phyloP scores from a whole-genome alignment of 2,113 vertebrate genomes.

The Tringa solitaria region DNA sequence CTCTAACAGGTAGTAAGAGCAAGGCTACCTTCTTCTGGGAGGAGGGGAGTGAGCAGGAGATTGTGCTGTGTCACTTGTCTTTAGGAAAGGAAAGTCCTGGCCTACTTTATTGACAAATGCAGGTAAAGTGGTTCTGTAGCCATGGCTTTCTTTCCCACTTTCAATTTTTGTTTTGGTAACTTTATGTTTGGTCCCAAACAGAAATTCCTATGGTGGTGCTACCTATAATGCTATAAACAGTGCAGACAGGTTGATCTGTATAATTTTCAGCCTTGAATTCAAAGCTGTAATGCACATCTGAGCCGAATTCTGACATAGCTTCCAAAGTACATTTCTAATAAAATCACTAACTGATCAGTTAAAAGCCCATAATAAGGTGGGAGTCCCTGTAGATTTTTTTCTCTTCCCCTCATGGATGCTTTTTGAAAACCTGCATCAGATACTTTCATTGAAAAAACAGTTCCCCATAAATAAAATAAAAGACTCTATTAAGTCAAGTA shows the following conservation, averaged over 20 bases:
- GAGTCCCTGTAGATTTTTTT: neutral
- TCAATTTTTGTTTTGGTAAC: neutral
- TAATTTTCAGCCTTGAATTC: neutral
- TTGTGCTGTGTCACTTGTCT: fast-evolving
- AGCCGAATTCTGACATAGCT: neutral
- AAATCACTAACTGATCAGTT: neutral
- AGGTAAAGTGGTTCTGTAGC: neutral
- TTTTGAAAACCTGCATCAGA: neutral
- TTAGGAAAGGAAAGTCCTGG: neutral
- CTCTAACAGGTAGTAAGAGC: fast-evolving
- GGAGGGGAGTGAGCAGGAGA: neutral
- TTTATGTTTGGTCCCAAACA: neutral
- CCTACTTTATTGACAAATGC: neutral
- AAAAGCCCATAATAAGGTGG: neutral
- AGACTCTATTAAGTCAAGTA: constrained; percentile 14
- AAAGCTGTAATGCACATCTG: neutral
- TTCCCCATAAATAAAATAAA: constrained; percentile 25
- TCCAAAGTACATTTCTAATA: neutral
- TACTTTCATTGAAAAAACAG: neutral
- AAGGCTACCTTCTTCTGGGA: neutral
- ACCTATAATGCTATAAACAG: no score
- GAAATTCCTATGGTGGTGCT: neutral
- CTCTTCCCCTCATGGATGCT: neutral
- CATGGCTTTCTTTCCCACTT: neutral
- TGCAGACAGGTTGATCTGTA: neutral